Base-by-base conservation (phyloP, 2,888 invertebrate species). In the Orthosia incerta region DNA sequence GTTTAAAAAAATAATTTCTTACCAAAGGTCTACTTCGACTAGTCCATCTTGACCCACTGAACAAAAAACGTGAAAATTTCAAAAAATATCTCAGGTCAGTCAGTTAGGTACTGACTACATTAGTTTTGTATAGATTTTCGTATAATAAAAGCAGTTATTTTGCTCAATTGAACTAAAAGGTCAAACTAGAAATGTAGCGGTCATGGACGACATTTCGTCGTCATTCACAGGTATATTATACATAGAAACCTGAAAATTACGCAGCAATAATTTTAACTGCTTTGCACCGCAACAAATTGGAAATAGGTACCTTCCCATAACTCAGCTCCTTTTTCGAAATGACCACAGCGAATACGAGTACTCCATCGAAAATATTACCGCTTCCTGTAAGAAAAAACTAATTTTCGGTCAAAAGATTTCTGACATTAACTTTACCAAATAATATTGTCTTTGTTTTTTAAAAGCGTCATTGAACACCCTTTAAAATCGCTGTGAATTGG, bases 81-180 rank as follows among this genome's bases (percentile, higher is more conserved):
- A 31, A 67, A 66, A 63, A 23, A 63, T 15, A 70, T 48, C n/a
- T 16, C 7, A 20, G 18, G 4, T 46, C 3, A n/a, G n/a, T n/a
- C 12, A 48, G 13, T 53, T n/a, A n/a, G n/a, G n/a, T n/a, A 18
- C 3, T 23, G 51, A 16, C 7, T 48, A 50, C 16, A 51, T 71
- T 13, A 50, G 50, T 48, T 65, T 31, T 51, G 23, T 55, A 26
- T 48, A 65, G 7, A 61, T 51, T 51, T 46, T 48, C 18, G 12
- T 61, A 65, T 51, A 62, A 56, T n/a, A 45, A 20, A 23, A 53
- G 50, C 16, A 26, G 69, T 63, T 57, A 57, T 62, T 53, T 69
- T 59, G 48, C 63, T 50, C 77, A 77, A 70, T 76, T 76, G 39
- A 71, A 71, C 59, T 53, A 62, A 66, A 77, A 78, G 78, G 76